Percentiles rank a stretch among this genome's conserved stretches.
These are phyloP conservation scores for Cryptus armator DNA, from an alignment of 2,888 invertebrate genomes.

Conservation along the genomic window DNA sequence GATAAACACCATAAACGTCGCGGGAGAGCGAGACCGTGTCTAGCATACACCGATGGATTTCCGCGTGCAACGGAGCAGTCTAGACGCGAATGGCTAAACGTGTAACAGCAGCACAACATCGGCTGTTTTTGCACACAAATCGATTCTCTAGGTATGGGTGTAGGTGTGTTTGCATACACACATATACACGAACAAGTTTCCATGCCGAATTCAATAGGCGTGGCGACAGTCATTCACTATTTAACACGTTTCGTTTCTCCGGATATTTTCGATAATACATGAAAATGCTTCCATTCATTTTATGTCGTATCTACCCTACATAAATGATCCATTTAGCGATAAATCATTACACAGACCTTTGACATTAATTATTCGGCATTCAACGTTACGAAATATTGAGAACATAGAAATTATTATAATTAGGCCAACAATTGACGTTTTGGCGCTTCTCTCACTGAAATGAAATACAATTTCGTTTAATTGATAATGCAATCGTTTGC, in stretches of 20 bases:
- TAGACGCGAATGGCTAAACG: slow-evolving; percentile 8
- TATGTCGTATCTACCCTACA: not conserved
- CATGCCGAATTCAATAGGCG: not conserved
- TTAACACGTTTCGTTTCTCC: slow-evolving; percentile 5
- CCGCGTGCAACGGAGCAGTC: slow-evolving; percentile 26
- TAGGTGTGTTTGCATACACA: too few species aligned
- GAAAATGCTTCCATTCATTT: slow-evolving; percentile 6
- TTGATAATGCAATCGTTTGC: not conserved
- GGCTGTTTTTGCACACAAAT: slow-evolving; percentile 6
- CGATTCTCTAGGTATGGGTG: not conserved
- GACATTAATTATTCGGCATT: not conserved
- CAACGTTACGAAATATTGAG: not conserved
- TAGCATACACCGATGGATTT: slow-evolving; percentile 62
- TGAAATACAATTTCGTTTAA: slow-evolving; percentile 8
- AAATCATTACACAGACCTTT: not conserved
- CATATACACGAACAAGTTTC: not conserved
- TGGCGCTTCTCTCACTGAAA: not conserved
- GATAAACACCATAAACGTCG: slow-evolving; percentile 79
- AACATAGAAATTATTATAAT: not conserved
- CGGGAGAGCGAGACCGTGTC: slow-evolving; percentile 65
- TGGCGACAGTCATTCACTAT: not conserved
- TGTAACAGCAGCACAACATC: slow-evolving; percentile 19
- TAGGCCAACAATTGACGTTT: not conserved
- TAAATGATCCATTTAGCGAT: not conserved
- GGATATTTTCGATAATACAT: not conserved